These are phyloP conservation scores for Indicator indicator DNA, from an alignment of 2,113 vertebrate genomes.

Conservation along the genomic window DNA sequence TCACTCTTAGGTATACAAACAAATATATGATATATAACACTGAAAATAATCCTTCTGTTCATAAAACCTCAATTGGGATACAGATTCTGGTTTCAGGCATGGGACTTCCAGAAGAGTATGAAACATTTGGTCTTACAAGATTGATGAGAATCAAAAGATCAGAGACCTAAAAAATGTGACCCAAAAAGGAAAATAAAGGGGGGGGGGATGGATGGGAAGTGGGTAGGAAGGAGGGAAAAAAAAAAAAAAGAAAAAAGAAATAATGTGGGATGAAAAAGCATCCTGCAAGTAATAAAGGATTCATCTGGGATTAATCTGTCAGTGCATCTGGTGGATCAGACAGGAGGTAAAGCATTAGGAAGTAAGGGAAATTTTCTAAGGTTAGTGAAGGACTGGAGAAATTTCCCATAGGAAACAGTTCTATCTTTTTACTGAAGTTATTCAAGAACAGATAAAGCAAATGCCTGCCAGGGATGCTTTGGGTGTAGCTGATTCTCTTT, in stretches of 20 bases:
- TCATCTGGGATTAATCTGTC: background rate
- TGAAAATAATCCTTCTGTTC: background rate
- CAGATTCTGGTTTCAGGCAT: background rate
- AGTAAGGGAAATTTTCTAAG: background rate
- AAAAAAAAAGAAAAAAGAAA: background rate
- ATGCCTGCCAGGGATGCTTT: background rate
- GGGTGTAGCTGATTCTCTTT: background rate
- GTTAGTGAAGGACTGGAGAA: background rate
- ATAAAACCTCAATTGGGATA: background rate
- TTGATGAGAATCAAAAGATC: background rate
- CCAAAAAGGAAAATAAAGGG: background rate
- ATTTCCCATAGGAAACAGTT: background rate
- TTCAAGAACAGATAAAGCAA: background rate
- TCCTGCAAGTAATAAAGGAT: background rate
- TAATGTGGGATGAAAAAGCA: background rate
- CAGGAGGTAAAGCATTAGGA: background rate
- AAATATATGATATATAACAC: background rate
- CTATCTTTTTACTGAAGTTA: background rate
- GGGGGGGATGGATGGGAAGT: no score
- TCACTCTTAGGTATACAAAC: background rate
- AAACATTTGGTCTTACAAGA: background rate
- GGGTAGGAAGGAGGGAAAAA: background rate
- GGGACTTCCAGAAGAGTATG: background rate
- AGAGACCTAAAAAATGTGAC: background rate
- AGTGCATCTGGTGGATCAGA: background rate